phyloP scores from a whole-genome alignment of 2,888 invertebrate genomes.

The Pemphredon lugubris region DNA sequence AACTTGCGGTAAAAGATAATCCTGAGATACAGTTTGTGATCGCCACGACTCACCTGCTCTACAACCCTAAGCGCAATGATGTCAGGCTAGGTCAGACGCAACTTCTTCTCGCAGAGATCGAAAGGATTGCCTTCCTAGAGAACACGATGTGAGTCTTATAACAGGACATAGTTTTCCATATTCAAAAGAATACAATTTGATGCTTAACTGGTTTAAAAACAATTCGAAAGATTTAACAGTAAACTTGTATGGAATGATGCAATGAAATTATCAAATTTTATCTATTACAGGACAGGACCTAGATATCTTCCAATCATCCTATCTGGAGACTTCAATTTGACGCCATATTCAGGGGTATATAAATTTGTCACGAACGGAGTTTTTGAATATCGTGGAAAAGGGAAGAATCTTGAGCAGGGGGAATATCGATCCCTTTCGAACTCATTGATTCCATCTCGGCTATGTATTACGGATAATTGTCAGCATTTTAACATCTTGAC shows the following conservation, averaged over 20 bases:
- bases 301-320: conserved; percentile 90
- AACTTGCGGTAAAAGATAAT: conserved; percentile 84
- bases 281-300: conserved; percentile 75
- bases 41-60: conserved; percentile 96
- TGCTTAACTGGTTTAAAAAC: too few relatives aligned
- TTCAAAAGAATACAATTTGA: background rate
- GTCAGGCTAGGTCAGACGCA: conserved; percentile 94
- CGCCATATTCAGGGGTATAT: conserved; percentile 88
- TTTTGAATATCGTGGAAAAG: conserved; percentile 82
- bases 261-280: too few relatives aligned
- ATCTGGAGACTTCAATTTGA: conserved; percentile 96
- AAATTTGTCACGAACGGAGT: conserved; percentile 86
- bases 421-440: conserved; percentile 67
- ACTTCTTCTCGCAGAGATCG: conserved; percentile 91
- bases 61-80: conserved; percentile 94
- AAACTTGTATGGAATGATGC: too few relatives aligned
- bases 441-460: conserved; percentile 75
- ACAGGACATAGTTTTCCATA: too few relatives aligned
- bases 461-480: conserved; percentile 83
- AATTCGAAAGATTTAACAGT: background rate
- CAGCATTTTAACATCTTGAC: conserved; percentile 83
- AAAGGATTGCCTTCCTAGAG: conserved; percentile 86
- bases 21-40: conserved; percentile 86
- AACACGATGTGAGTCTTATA: conserved; percentile 73
- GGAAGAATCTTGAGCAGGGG: conserved; percentile 80